Conservation (phyloP, 2,888 invertebrate species). For the Meghimatium bilineatum region DNA sequence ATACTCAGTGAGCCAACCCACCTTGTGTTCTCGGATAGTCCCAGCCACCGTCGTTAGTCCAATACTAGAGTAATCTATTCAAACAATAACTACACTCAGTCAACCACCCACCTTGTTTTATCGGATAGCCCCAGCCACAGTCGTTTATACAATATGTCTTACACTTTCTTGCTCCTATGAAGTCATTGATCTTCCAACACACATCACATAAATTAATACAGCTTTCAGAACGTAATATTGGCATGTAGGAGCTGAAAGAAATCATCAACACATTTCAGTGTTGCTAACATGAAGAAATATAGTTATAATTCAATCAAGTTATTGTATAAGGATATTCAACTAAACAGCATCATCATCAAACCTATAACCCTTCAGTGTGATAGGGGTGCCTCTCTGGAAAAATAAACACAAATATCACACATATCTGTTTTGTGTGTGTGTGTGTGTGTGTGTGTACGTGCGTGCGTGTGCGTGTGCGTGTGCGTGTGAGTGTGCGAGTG, state of each 20-base stretch:
- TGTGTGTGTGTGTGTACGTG: no score
- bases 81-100: no score
- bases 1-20: no score
- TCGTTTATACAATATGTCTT: not conserved
- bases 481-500: no score
- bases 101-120: not conserved
- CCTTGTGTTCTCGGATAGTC: no score
- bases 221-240: not conserved
- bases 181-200: not conserved
- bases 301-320: no score
- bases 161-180: not conserved
- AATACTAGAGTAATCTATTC: no score
- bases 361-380: no score
- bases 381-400: not conserved
- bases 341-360: no score
- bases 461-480: no score
- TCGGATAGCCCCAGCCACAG: not conserved
- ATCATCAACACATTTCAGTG: not conserved
- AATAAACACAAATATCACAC: not conserved
- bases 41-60: no score
- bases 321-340: not conserved
- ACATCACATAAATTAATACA: not conserved
- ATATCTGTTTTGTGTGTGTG: no score
- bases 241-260: not conserved
- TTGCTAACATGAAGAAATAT: not conserved